Percentiles rank a stretch among this genome's conserved stretches.
These are phyloP conservation scores for Takifugu bimaculatus DNA, from an alignment of 2,113 vertebrate species.

Conservation along the genomic window DNA sequence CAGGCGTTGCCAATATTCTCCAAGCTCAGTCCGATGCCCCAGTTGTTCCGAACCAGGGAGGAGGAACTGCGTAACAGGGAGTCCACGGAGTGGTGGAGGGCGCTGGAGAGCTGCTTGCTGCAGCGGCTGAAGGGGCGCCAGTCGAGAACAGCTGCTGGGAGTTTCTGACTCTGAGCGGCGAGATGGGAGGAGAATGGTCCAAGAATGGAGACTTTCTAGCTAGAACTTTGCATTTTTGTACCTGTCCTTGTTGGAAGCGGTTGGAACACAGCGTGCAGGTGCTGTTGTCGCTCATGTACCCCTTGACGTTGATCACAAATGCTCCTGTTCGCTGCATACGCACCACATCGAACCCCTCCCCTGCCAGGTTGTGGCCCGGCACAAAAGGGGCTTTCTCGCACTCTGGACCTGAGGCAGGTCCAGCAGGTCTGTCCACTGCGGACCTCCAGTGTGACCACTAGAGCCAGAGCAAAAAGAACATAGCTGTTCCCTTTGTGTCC, in stretches of 20 bases:
- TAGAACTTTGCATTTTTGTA: slow-evolving; percentile 11
- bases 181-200: slow-evolving; percentile 3
- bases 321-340: slow-evolving; percentile 72
- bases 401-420: slow-evolving; percentile 50
- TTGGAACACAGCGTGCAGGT: slow-evolving; percentile 75
- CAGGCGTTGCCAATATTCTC: slow-evolving; percentile 47
- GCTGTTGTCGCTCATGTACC: slow-evolving; percentile 57
- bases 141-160: slow-evolving; percentile 70
- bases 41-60: slow-evolving; percentile 70
- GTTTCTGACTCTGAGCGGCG: slow-evolving; percentile 58
- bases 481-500: not conserved
- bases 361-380: slow-evolving; percentile 76
- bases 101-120: slow-evolving; percentile 70
- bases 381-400: slow-evolving; percentile 73
- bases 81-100: slow-evolving; percentile 72
- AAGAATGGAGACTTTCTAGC: not conserved
- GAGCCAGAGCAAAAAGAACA: slow-evolving; percentile 33
- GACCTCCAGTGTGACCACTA: slow-evolving; percentile 26
- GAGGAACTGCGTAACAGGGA: slow-evolving; percentile 70
- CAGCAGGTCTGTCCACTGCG: slow-evolving; percentile 43
- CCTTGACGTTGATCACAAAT: slow-evolving; percentile 75
- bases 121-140: slow-evolving; percentile 73
- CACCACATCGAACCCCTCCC: slow-evolving; percentile 79
- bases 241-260: slow-evolving; percentile 64
- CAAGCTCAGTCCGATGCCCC: slow-evolving; percentile 64